Evolutionary conservation across 2,797 vertebrate genomes (phyloP).

Genomic region (Triplophysa yarkandensis): DNA sequence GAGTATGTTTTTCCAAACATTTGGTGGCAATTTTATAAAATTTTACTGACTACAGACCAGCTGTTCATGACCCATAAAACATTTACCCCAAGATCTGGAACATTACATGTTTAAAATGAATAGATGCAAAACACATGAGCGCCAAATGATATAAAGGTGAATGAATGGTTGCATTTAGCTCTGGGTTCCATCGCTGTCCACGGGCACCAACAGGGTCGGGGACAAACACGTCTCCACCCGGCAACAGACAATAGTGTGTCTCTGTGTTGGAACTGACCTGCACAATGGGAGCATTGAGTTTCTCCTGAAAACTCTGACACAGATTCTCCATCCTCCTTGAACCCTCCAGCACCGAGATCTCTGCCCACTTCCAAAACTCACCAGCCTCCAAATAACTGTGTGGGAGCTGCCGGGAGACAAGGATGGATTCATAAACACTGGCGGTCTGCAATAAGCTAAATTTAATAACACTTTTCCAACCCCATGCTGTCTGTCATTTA

Average conservation of each 20-base stretch:
- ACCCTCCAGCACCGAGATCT: conserved; percentile 71
- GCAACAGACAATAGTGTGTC: conserved; percentile 30
- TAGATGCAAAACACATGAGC: conserved; percentile 46
- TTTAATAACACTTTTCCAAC: conserved; percentile 18
- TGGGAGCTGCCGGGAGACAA: conserved; percentile 78
- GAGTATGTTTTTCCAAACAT: not conserved
- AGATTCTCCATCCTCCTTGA: conserved; percentile 71
- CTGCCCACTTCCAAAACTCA: conserved; percentile 85
- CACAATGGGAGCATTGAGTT: conserved; percentile 70
- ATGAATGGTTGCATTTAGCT: conserved; percentile 38
- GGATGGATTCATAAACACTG: conserved; percentile 30
- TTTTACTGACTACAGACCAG: conserved; percentile 1
- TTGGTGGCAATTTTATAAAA: not conserved
- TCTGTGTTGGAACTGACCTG: conserved; percentile 74
- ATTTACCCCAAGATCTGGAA: conserved; percentile 7
- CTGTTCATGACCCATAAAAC: conserved; percentile 23
- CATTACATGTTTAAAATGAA: conserved; percentile 2
- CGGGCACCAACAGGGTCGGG: conserved; percentile 4
- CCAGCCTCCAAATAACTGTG: conserved; percentile 73
- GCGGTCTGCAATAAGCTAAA: conserved; percentile 1
- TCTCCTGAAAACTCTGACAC: conserved; percentile 76
- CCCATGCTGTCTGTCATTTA: not conserved
- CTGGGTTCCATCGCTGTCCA: conserved; percentile 20
- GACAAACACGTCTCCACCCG: conserved; percentile 26
- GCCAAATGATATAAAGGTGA: conserved; percentile 23